Conservation (phyloP, 1,140 invertebrate species). For the Drosophila lacertosa region DNA sequence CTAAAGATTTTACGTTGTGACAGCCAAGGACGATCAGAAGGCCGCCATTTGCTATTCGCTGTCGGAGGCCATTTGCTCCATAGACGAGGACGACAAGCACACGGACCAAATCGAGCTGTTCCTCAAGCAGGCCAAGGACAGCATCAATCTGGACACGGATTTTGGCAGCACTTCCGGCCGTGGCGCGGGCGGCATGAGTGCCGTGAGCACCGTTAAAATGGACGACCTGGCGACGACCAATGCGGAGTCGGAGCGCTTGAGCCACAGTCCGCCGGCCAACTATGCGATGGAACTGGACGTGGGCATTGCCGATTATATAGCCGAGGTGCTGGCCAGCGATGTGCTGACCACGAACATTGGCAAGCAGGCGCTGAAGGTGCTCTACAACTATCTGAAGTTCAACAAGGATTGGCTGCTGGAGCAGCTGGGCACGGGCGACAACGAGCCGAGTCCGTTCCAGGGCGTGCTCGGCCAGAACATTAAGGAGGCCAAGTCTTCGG, state of each 20-base stretch:
- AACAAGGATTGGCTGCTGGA: conserved; percentile 88
- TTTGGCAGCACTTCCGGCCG: conserved; percentile 49
- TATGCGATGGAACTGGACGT: conserved; percentile 83
- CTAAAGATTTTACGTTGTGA: too few species aligned
- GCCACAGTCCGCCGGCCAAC: conserved; percentile 76
- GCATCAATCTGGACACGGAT: conserved; percentile 71
- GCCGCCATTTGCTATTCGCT: conserved; percentile 85
- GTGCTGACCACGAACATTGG: conserved; percentile 85
- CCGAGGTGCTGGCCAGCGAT: conserved; percentile 85
- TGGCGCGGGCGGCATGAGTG: conserved; percentile 66
- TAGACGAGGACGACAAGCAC: conserved; percentile 90
- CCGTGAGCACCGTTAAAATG: conserved; percentile 79
- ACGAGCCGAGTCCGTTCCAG: conserved; percentile 76
- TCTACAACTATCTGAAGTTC: conserved; percentile 88
- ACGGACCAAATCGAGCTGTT: conserved; percentile 88
- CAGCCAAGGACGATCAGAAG: conserved; percentile 60
- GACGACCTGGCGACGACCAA: conserved; percentile 71
- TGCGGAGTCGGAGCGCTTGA: conserved; percentile 69
- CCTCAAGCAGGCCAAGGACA: conserved; percentile 85
- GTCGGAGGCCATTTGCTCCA: conserved; percentile 90
- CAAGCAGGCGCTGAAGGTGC: conserved; percentile 85
- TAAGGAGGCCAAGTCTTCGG: conserved; percentile 85
- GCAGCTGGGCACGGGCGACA: conserved; percentile 85
- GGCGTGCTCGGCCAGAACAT: conserved; percentile 83
- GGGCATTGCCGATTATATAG: conserved; percentile 84